Percentiles rank a stretch among this genome's conserved stretches.
Conservation (phyloP, 2,888 invertebrate species). For the Drosophila basisetae region DNA sequence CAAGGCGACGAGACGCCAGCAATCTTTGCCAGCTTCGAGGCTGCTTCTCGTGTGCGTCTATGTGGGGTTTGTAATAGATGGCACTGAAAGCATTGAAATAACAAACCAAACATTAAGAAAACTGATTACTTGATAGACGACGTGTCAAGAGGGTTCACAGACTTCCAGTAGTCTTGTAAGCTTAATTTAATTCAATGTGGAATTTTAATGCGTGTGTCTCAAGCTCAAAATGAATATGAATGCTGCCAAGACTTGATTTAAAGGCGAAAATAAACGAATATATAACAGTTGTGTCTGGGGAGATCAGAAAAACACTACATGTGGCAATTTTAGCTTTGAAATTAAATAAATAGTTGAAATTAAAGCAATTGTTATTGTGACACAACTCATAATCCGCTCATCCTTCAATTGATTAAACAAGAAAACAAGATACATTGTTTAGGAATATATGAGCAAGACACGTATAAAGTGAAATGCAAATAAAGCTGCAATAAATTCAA, state of each 20-base stretch:
- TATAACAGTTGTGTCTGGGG: constrained; percentile 1
- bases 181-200: constrained; percentile 64
- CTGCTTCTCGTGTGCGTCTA: constrained; percentile 15
- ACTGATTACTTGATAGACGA: constrained; percentile 52
- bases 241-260: constrained; percentile 43
- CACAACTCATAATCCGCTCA: not conserved
- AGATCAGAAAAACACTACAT: not conserved
- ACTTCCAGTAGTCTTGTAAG: constrained; percentile 37
- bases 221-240: constrained; percentile 52
- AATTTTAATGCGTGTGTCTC: constrained; percentile 42
- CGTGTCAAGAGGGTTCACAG: constrained; percentile 36
- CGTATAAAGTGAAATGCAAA: not conserved
- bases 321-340: not conserved
- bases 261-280: constrained; percentile 12
- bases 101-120: constrained; percentile 43
- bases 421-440: not conserved
- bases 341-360: constrained; percentile 11
- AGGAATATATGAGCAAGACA: not conserved
- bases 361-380: constrained; percentile 5
- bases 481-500: not conserved
- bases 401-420: not conserved
- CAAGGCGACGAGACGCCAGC: constrained; percentile 26
- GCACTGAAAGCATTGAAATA: constrained; percentile 25
- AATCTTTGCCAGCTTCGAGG: constrained; percentile 42
- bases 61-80: constrained; percentile 46